Conservation (phyloP, 2,888 invertebrate genomes). For the Dexiosoma caninum region DNA sequence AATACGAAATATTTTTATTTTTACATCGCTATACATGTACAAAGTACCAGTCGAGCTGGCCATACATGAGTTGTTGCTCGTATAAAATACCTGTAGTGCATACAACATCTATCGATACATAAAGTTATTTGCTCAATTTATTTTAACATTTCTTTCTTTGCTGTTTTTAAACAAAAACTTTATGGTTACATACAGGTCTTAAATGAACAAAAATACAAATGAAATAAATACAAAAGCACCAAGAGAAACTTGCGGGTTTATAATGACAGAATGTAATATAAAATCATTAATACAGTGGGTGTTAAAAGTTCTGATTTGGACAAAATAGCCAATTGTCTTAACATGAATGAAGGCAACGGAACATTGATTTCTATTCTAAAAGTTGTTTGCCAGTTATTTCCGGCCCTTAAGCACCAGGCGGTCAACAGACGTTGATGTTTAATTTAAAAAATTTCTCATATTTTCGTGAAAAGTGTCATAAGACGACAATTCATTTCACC, state of each 20-base stretch:
- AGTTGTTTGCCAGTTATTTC: neutral
- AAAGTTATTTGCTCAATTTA: constrained; percentile 25
- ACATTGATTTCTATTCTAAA: too few species aligned
- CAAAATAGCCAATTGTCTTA: neutral
- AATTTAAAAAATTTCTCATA: too few species aligned
- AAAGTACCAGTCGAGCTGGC: constrained; percentile 8
- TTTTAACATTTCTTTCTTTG: constrained; percentile 4
- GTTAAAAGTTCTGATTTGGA: neutral
- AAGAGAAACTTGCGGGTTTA: constrained; percentile 32
- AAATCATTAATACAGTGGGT: neutral
- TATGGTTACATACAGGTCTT: constrained; percentile 25
- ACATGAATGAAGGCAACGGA: neutral
- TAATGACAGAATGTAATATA: constrained; percentile 38
- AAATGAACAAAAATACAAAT: constrained; percentile 18
- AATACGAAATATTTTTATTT: constrained; percentile 46
- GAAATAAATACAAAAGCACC: constrained; percentile 5
- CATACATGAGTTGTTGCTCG: constrained; percentile 14
- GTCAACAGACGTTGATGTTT: too few species aligned
- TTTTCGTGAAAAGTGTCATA: too few species aligned
- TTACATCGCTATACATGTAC: neutral
- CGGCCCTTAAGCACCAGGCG: too few species aligned
- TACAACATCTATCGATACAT: constrained; percentile 35
- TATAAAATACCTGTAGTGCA: constrained; percentile 8
- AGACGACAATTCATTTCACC: too few species aligned
- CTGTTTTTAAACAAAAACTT: neutral